Percentiles rank a stretch among this genome's conserved stretches.
Conservation (phyloP, 2,888 invertebrate species). For the Vanessa cardui region DNA sequence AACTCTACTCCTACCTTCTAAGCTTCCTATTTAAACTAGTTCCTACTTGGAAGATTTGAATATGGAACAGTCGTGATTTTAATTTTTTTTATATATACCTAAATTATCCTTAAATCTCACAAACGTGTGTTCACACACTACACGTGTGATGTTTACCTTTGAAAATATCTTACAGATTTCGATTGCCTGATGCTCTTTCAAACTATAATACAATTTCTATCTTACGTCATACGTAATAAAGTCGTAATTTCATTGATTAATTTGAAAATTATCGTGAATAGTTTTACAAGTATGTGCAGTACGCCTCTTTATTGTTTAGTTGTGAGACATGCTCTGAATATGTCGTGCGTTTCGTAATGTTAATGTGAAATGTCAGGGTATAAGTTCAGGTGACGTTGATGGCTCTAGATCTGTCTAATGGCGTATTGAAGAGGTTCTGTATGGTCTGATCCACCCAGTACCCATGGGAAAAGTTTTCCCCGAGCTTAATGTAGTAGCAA, state of each 20-base stretch:
- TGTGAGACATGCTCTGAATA: conserved; percentile 23
- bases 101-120: background rate
- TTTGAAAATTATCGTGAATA: conserved; percentile 15
- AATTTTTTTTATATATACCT: too few relatives aligned
- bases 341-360: conserved; percentile 22
- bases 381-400: background rate
- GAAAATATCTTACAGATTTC: conserved; percentile 20
- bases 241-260: background rate
- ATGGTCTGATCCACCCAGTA: background rate
- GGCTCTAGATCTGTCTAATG: background rate
- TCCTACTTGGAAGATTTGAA: too few relatives aligned
- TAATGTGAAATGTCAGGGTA: conserved; percentile 14
- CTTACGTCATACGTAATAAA: background rate
- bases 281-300: conserved; percentile 15
- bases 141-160: conserved; percentile 27
- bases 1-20: too few relatives aligned
- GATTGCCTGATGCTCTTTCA: background rate
- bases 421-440: background rate
- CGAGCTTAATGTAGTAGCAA: too few relatives aligned
- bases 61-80: too few relatives aligned
- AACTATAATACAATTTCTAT: background rate
- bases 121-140: conserved; percentile 11
- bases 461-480: background rate
- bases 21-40: too few relatives aligned
- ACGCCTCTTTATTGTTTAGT: conserved; percentile 34